Conservation (phyloP, 2,888 invertebrate species). For the Brachynemurus nebulosus region DNA sequence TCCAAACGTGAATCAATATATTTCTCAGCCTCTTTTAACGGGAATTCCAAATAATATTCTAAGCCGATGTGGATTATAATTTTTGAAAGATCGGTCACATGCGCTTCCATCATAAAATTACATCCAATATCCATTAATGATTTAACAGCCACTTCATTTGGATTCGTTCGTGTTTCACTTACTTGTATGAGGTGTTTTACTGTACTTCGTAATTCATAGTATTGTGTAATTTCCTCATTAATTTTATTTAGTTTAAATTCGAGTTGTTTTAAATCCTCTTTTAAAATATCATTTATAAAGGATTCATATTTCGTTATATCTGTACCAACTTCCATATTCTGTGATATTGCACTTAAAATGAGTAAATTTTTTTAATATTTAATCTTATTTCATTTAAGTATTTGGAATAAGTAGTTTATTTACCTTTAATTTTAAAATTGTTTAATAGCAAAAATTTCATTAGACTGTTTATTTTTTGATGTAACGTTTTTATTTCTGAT, state of each 20-base stretch:
- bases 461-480: too few species aligned
- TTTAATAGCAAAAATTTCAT: too few species aligned
- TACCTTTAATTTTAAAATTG: too few species aligned
- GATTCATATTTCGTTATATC: conserved; percentile 39
- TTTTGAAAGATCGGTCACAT: conserved; percentile 47
- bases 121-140: conserved; percentile 71
- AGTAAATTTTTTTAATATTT: too few species aligned
- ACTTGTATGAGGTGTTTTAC: conserved; percentile 42
- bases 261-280: conserved; percentile 49
- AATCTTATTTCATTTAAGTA: too few species aligned
- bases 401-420: too few species aligned
- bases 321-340: conserved; percentile 3
- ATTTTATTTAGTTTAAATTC: conserved; percentile 44
- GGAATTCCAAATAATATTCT: conserved; percentile 61
- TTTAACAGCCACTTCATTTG: conserved; percentile 42
- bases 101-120: conserved; percentile 68
- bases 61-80: conserved; percentile 63
- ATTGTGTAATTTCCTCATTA: conserved; percentile 56
- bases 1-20: conserved; percentile 57
- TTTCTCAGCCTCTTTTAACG: conserved; percentile 50
- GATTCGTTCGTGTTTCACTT: conserved; percentile 22
- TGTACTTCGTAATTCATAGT: conserved; percentile 55
- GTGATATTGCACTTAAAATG: too few species aligned
- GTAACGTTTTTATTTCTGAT: too few species aligned
- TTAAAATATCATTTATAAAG: conserved; percentile 66